phyloP scores from a whole-genome alignment of 2,888 invertebrate genomes.

The Polia nebulosa region DNA sequence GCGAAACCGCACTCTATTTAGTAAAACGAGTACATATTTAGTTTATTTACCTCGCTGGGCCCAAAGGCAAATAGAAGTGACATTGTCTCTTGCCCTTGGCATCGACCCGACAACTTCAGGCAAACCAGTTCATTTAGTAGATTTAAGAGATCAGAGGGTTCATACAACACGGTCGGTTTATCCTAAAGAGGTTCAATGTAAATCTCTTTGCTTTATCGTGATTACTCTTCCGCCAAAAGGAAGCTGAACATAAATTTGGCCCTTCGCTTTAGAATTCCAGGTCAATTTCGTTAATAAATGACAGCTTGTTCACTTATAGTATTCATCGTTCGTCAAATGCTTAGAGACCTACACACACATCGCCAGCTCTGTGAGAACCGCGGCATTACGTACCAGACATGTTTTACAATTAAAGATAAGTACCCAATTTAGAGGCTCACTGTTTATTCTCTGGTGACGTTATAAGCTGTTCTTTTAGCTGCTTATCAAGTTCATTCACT shows the following conservation, averaged over 20 bases:
- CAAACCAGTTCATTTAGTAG: slow-evolving; percentile 68
- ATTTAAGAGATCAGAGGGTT: slow-evolving; percentile 66
- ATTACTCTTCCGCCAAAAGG: slow-evolving; percentile 63
- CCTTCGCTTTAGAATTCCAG: slow-evolving; percentile 53
- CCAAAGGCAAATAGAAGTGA: slow-evolving; percentile 88
- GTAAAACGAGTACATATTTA: slow-evolving; percentile 67
- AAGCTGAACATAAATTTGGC: slow-evolving; percentile 53
- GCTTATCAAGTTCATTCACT: slow-evolving; percentile 57
- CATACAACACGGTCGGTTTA: slow-evolving; percentile 64
- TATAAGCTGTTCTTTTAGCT: slow-evolving; percentile 40
- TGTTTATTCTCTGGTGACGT: slow-evolving; percentile 44
- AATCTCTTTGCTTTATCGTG: slow-evolving; percentile 67
- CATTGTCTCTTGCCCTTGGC: slow-evolving; percentile 85
- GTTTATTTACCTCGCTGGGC: slow-evolving; percentile 82
- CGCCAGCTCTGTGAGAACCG: slow-evolving; percentile 19
- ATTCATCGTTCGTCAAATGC: slow-evolving; percentile 51
- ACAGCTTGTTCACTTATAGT: slow-evolving; percentile 46
- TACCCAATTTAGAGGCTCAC: slow-evolving; percentile 38
- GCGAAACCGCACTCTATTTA: slow-evolving; percentile 61
- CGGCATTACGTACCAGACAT: slow-evolving; percentile 36
- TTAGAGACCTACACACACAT: slow-evolving; percentile 39
- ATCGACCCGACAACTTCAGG: slow-evolving; percentile 70
- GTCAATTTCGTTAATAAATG: slow-evolving; percentile 63
- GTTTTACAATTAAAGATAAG: slow-evolving; percentile 47
- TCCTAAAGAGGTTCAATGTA: slow-evolving; percentile 65